Conservation (phyloP, 2,797 vertebrate genomes). For the Chelmon rostratus region DNA sequence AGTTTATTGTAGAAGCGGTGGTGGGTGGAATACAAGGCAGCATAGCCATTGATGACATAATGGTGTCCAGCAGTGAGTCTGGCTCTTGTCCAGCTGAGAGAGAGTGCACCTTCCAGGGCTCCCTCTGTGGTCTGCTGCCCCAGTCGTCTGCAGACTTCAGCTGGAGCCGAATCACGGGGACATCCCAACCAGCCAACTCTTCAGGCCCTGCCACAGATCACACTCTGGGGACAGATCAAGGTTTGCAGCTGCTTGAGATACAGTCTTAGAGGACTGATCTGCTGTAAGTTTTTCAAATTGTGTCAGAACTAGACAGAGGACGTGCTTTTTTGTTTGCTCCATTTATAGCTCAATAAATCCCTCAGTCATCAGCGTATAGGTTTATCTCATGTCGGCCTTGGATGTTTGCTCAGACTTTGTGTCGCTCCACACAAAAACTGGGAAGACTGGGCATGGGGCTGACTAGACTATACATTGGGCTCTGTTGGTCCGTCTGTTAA, state of each 20-base stretch:
- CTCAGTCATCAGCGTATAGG: neutral
- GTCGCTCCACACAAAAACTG: neutral
- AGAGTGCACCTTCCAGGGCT: slow-evolving; percentile 88
- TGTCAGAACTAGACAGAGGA: neutral
- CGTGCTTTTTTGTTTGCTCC: neutral
- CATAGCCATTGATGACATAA: slow-evolving; percentile 83
- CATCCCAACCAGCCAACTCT: slow-evolving; percentile 63
- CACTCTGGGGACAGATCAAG: slow-evolving; percentile 84
- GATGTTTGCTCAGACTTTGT: neutral
- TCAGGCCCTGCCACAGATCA: slow-evolving; percentile 82
- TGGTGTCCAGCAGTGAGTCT: slow-evolving; percentile 61
- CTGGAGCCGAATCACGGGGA: slow-evolving; percentile 81
- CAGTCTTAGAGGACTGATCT: neutral
- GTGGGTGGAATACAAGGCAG: slow-evolving; percentile 74
- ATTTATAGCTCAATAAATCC: neutral
- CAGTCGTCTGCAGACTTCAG: slow-evolving; percentile 59
- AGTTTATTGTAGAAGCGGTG: slow-evolving; percentile 86
- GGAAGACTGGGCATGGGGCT: neutral
- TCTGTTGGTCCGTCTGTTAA: neutral
- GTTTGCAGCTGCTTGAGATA: slow-evolving; percentile 57
- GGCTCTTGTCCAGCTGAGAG: slow-evolving; percentile 83
- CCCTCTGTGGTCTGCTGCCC: slow-evolving; percentile 80
- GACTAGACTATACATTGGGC: neutral
- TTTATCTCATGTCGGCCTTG: neutral
- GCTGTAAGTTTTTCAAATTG: neutral